phyloP scores from a whole-genome alignment of 2,797 vertebrate species.

The Gallirallus australis region DNA sequence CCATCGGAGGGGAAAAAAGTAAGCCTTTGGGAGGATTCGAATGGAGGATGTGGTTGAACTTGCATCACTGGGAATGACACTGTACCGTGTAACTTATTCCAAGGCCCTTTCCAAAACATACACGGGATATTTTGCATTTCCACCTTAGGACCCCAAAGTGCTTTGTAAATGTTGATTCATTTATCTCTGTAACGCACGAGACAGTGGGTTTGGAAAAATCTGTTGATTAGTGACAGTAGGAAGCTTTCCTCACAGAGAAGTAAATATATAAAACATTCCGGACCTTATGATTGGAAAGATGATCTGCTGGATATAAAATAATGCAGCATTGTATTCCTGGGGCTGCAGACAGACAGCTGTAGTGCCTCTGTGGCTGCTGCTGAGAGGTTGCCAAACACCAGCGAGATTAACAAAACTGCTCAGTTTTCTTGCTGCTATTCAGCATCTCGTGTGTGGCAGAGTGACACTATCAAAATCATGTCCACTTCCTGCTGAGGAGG shows the following conservation, averaged over 20 bases:
- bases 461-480: conserved; percentile 73
- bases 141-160: neutral
- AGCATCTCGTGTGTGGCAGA: conserved; percentile 56
- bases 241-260: conserved; percentile 48
- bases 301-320: conserved; percentile 63
- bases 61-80: conserved; percentile 12
- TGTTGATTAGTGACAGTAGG: conserved; percentile 50
- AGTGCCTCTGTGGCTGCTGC: conserved; percentile 67
- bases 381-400: conserved; percentile 69
- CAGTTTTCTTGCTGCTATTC: conserved; percentile 72
- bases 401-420: conserved; percentile 71
- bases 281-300: conserved; percentile 73
- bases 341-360: conserved; percentile 71
- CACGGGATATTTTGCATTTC: neutral
- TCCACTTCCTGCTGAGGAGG: conserved; percentile 66
- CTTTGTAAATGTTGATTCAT: neutral
- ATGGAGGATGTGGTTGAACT: conserved; percentile 28
- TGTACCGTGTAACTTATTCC: neutral
- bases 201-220: conserved; percentile 22
- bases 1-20: neutral
- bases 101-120: conserved; percentile 12
- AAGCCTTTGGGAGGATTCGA: neutral
- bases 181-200: neutral
- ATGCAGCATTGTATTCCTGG: conserved; percentile 63
- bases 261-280: conserved; percentile 64